Percentiles rank a stretch among this genome's conserved stretches.
Conservation (phyloP, 2,113 vertebrate species). For the Cervus canadensis region DNA sequence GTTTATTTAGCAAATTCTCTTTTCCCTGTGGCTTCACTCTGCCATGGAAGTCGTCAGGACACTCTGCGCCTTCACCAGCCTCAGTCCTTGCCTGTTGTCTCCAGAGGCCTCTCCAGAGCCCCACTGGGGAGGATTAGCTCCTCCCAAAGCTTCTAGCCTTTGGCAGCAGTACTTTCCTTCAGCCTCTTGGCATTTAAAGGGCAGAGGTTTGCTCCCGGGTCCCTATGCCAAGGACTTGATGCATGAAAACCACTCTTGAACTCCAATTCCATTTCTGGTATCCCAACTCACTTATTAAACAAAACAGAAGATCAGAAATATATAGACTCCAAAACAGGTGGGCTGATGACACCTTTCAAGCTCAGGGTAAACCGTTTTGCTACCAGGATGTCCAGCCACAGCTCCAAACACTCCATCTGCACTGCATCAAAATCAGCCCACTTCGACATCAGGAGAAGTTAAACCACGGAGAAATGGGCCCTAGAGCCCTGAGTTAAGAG, state of each 20-base stretch:
- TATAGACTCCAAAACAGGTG: background rate
- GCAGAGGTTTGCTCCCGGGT: background rate
- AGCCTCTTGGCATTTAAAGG: background rate
- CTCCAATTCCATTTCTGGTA: background rate
- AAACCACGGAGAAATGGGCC: background rate
- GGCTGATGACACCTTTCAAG: background rate
- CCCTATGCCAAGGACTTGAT: background rate
- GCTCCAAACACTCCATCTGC: background rate
- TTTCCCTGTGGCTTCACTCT: background rate
- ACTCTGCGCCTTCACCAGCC: background rate
- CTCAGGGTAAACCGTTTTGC: background rate
- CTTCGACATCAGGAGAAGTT: background rate
- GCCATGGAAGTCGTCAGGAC: rapidly evolving
- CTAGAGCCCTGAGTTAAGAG: background rate
- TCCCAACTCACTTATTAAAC: background rate
- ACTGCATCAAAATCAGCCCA: background rate
- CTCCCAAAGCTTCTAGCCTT: background rate
- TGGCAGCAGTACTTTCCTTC: background rate
- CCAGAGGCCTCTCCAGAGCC: background rate
- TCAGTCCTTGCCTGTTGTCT: background rate
- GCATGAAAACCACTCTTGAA: background rate
- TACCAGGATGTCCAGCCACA: background rate
- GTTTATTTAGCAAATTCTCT: background rate
- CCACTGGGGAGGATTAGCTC: background rate
- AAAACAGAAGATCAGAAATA: constrained; percentile 18